phyloP scores from a whole-genome alignment of 2,113 vertebrate species.

The Bostrychus sinensis region DNA sequence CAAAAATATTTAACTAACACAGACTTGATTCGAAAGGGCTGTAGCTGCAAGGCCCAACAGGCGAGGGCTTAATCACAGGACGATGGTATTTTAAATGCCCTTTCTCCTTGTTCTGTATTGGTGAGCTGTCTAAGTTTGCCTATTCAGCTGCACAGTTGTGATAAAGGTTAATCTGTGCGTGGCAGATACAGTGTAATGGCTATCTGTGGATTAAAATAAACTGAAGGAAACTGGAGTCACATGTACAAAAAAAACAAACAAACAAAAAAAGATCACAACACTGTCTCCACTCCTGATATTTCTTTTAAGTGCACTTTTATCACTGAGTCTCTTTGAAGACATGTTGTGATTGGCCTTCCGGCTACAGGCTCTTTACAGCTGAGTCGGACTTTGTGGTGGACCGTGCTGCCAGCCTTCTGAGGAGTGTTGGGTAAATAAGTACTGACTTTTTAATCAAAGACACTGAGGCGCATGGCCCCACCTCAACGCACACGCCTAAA shows the following conservation, averaged over 20 bases:
- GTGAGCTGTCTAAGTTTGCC: slow-evolving; percentile 67
- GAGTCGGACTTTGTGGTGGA: slow-evolving; percentile 29
- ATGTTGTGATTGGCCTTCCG: neutral
- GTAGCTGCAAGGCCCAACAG: slow-evolving; percentile 53
- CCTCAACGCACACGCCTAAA: slow-evolving; percentile 54
- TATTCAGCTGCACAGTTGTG: slow-evolving; percentile 52
- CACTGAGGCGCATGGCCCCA: slow-evolving; percentile 49
- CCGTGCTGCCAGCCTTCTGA: slow-evolving; percentile 44
- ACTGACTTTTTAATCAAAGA: slow-evolving; percentile 74
- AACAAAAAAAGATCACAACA: too few relatives aligned
- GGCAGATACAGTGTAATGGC: slow-evolving; percentile 59
- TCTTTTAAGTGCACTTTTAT: slow-evolving; percentile 10
- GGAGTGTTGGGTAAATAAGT: slow-evolving; percentile 68
- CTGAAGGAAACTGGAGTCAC: slow-evolving; percentile 18
- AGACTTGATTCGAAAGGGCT: slow-evolving; percentile 62
- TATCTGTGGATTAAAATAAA: slow-evolving; percentile 68
- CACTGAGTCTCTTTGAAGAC: slow-evolving; percentile 21
- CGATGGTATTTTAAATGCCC: slow-evolving; percentile 71
- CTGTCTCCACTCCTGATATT: slow-evolving; percentile 11
- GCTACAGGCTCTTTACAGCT: slow-evolving; percentile 25
- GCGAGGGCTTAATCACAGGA: slow-evolving; percentile 55
- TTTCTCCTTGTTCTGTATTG: slow-evolving; percentile 68
- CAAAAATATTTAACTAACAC: slow-evolving; percentile 67
- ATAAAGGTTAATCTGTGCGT: slow-evolving; percentile 74
- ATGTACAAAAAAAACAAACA: slow-evolving; percentile 1